Conservation (phyloP, 1,140 invertebrate genomes). For the Bombus cullumanus region DNA sequence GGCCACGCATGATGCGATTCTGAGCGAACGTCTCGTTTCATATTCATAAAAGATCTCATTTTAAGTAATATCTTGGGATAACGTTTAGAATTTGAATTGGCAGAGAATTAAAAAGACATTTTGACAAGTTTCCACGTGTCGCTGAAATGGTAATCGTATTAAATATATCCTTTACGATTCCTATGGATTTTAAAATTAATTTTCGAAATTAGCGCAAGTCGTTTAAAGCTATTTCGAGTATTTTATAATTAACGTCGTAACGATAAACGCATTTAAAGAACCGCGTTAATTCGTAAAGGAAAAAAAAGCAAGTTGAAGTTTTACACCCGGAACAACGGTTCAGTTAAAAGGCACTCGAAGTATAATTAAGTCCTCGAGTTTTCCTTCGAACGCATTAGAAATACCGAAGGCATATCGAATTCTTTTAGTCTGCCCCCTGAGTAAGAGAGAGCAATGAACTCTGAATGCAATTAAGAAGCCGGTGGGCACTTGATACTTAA, state of each 20-base stretch:
- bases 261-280: background rate
- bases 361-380: background rate
- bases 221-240: background rate
- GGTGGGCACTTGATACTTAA: constrained; percentile 41
- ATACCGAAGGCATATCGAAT: background rate
- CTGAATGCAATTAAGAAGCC: constrained; percentile 41
- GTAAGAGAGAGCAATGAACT: constrained; percentile 24
- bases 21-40: constrained; percentile 5
- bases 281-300: background rate
- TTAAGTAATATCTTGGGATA: background rate
- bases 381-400: constrained; percentile 10
- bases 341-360: background rate
- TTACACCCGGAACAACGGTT: background rate
- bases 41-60: background rate
- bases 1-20: background rate
- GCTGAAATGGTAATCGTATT: no score
- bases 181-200: background rate
- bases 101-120: background rate
- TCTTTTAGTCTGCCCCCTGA: background rate
- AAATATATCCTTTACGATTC: background rate
- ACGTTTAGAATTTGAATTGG: background rate
- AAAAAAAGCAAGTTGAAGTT: background rate
- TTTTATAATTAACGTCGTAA: background rate
- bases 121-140: background rate
- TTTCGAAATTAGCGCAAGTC: background rate